Conservation (phyloP, 2,113 vertebrate genomes). For the Atherinomorus stipes region DNA sequence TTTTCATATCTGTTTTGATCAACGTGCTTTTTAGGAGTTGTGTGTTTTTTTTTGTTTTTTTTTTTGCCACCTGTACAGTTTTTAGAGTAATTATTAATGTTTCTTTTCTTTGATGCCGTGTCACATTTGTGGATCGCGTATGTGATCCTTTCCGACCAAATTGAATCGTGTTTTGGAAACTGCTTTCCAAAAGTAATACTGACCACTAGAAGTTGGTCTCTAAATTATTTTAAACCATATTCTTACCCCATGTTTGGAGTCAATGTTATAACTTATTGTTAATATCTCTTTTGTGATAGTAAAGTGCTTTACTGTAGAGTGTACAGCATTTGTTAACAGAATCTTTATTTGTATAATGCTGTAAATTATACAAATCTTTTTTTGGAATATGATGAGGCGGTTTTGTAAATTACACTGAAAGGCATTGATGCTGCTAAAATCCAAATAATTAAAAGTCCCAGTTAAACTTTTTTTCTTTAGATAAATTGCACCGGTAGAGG, state of each 20-base stretch:
- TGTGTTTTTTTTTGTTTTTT: neutral
- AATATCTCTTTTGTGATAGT: conserved; percentile 26
- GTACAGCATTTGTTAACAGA: conserved; percentile 75
- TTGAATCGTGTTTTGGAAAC: conserved; percentile 26
- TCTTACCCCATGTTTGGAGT: conserved; percentile 29
- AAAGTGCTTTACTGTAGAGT: conserved; percentile 70
- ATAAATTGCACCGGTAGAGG: neutral
- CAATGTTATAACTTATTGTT: conserved; percentile 61
- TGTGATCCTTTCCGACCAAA: conserved; percentile 54
- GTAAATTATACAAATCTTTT: conserved; percentile 64
- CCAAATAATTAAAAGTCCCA: neutral
- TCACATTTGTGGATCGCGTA: conserved; percentile 4
- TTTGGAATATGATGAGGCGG: conserved; percentile 29
- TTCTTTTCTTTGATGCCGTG: neutral
- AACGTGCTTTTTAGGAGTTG: conserved; percentile 40
- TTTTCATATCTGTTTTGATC: conserved; percentile 26
- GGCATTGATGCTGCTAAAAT: conserved; percentile 51
- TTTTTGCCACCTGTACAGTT: conserved; percentile 55
- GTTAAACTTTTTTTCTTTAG: neutral
- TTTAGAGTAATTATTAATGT: conserved; percentile 11
- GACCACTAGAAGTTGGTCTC: conserved; percentile 56
- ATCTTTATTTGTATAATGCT: conserved; percentile 65
- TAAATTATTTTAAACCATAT: conserved; percentile 57
- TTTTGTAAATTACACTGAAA: conserved; percentile 36
- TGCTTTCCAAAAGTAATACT: conserved; percentile 29